phyloP scores from a whole-genome alignment of 92 coral and sea anemone genomes.

The Umimayanthus kanabou region DNA sequence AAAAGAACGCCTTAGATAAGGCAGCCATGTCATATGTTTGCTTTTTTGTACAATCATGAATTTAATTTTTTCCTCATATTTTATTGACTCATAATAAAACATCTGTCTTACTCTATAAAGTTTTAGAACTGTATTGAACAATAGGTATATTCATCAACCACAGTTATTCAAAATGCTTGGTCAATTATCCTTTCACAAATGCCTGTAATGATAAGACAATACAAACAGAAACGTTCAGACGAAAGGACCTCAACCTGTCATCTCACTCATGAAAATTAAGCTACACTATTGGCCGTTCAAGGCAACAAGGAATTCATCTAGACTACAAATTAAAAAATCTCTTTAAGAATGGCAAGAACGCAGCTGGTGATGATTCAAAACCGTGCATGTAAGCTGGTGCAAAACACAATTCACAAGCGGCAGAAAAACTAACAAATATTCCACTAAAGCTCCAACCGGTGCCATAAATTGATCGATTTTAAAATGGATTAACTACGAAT shows the following conservation, averaged over 20 bases:
- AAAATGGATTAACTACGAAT: not conserved
- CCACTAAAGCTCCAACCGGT: not conserved
- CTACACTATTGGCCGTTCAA: not conserved
- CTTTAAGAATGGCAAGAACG: not conserved
- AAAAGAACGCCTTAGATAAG: too few species aligned
- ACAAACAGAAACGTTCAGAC: not conserved
- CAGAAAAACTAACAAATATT: not conserved
- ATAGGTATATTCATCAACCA: too few species aligned
- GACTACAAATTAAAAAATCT: not conserved
- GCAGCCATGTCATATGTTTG: too few species aligned
- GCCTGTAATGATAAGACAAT: not conserved
- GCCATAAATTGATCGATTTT: not conserved
- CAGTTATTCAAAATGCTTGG: not conserved
- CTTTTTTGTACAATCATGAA: not conserved
- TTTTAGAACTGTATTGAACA: not conserved
- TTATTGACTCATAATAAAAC: not conserved
- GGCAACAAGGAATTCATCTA: not conserved
- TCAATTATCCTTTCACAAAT: too few species aligned
- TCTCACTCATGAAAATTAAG: not conserved
- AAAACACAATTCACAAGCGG: not conserved
- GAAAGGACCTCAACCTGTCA: not conserved
- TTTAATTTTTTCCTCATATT: too few species aligned
- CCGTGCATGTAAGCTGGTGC: not conserved
- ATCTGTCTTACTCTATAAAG: not conserved
- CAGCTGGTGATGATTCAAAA: not conserved